These are phyloP conservation scores for Agelas oroides DNA, from an alignment of 37 sponge, comb jelly and placozoan genomes.

Conservation along the genomic window DNA sequence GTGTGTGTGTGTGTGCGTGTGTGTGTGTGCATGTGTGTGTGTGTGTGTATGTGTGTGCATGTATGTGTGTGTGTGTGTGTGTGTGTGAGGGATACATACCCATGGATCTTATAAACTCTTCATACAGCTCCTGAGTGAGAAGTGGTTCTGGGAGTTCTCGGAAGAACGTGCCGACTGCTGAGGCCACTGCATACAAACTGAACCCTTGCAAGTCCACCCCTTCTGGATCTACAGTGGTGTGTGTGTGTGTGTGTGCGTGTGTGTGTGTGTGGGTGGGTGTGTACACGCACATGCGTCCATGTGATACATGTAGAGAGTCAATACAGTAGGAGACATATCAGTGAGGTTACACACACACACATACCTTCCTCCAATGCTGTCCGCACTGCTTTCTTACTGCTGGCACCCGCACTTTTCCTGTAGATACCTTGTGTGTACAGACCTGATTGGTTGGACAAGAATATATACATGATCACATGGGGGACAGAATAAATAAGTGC, in stretches of 20 bases:
- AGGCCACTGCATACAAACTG: constrained; percentile 74
- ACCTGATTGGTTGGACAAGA: constrained; percentile 57
- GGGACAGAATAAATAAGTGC: background rate
- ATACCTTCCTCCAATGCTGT: constrained; percentile 77
- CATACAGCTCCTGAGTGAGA: constrained; percentile 84
- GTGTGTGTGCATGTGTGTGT: no score
- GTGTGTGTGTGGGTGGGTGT: no score
- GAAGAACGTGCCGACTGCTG: constrained; percentile 79
- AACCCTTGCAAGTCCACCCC: constrained; percentile 56
- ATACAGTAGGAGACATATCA: no score
- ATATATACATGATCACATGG: no score
- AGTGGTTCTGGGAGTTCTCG: constrained; percentile 90
- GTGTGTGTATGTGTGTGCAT: no score
- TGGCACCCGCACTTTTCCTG: constrained; percentile 79
- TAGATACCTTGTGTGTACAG: constrained; percentile 87
- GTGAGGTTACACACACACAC: background rate
- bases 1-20: no score
- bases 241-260: background rate
- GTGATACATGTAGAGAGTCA: no score
- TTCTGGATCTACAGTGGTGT: constrained; percentile 62
- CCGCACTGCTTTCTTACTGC: constrained; percentile 74
- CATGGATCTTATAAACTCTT: constrained; percentile 74
- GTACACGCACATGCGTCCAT: no score
- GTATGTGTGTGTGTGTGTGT: no score
- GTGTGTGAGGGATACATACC: constrained; percentile 24